A percentile compares a stretch with the other conserved stretches of the same genome.
Evolutionary conservation across 2,888 invertebrate species (phyloP).

Genomic region (Pecten maximus): DNA sequence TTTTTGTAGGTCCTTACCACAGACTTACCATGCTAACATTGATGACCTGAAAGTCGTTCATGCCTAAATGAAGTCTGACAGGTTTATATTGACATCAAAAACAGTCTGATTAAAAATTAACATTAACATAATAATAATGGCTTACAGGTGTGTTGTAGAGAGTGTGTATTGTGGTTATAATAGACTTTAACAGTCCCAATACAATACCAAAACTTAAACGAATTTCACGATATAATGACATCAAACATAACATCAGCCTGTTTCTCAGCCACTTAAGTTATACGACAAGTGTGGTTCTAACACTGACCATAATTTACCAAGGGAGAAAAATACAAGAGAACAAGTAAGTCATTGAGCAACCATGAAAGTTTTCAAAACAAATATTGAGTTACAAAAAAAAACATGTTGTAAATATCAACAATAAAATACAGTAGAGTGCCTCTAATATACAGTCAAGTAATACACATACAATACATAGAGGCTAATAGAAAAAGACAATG

Average conservation of each 20-base stretch:
- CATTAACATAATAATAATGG: background rate
- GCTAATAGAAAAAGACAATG: background rate
- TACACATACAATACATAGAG: background rate
- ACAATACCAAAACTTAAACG: background rate
- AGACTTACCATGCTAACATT: background rate
- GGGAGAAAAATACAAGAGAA: no score
- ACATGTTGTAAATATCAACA: no score
- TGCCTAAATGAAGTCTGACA: background rate
- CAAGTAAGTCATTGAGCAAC: no score
- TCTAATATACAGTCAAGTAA: no score
- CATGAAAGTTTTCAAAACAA: background rate
- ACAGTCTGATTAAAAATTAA: background rate
- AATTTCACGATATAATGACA: background rate
- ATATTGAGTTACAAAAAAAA: background rate
- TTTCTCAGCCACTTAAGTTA: background rate
- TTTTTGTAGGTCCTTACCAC: background rate
- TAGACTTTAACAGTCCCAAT: background rate
- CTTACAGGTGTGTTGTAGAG: background rate
- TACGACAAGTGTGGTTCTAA: background rate
- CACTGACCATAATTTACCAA: background rate
- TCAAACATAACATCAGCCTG: background rate
- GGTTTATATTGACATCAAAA: background rate
- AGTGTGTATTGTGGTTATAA: background rate
- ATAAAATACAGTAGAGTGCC: no score
- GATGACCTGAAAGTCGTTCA: background rate